Percentiles rank a stretch among this genome's conserved stretches.
Evolutionary conservation across 2,888 invertebrate genomes (phyloP).

Genomic region (Hyalella azteca): DNA sequence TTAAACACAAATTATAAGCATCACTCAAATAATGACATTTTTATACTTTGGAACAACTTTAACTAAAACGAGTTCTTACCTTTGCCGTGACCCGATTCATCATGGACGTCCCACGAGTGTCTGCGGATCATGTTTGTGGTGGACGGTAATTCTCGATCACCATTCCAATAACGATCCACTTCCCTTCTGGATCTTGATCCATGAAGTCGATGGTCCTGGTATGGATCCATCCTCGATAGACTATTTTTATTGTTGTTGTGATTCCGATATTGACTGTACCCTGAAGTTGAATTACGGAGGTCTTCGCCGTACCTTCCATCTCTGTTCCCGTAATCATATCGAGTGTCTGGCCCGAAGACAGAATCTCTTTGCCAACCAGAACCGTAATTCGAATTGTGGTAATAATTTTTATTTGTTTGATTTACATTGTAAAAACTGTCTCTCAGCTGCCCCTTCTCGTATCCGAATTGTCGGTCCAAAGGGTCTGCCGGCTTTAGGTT

Average conservation of each 20-base stretch:
- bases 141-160: slow-evolving; percentile 1
- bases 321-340: slow-evolving; percentile 4
- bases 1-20: no score
- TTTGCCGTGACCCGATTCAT: not conserved
- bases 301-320: slow-evolving; percentile 1
- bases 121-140: not conserved
- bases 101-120: slow-evolving; percentile 31
- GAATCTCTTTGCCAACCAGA: not conserved
- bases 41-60: no score
- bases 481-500: slow-evolving; percentile 9
- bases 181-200: slow-evolving; percentile 10
- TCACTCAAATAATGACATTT: no score
- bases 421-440: slow-evolving; percentile 17
- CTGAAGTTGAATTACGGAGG: not conserved
- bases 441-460: slow-evolving; percentile 9
- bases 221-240: slow-evolving; percentile 1
- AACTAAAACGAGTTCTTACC: no score
- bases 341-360: not conserved
- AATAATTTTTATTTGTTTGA: not conserved
- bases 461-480: not conserved
- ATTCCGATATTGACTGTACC: not conserved
- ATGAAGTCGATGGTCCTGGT: no score
- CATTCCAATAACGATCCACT: not conserved
- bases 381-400: slow-evolving; percentile 26
- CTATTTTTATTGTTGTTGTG: slow-evolving; percentile 24